Conservation (phyloP, 1,140 invertebrate genomes). For the Hydropsyche tenuis region DNA sequence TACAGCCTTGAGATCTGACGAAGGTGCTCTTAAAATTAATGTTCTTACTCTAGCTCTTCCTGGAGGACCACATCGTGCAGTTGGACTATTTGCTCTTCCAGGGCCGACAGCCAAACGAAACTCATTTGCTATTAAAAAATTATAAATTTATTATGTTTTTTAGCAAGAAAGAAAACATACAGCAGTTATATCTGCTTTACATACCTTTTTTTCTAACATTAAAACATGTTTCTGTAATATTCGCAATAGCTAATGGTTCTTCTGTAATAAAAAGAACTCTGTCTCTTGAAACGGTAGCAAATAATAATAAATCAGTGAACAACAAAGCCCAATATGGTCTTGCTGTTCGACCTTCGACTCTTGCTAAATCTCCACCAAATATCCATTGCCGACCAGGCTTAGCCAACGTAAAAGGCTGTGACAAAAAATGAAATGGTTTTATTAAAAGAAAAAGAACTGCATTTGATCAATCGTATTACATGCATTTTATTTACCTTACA, state of each 20-base stretch:
- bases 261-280: conserved; percentile 85
- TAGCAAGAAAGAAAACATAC: too few species aligned
- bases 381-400: conserved; percentile 85
- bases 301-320: conserved; percentile 82
- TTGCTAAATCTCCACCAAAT: conserved; percentile 81
- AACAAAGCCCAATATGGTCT: conserved; percentile 84
- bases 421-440: conserved; percentile 45
- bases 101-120: conserved; percentile 71
- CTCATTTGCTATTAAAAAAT: conserved; percentile 72
- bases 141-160: too few species aligned
- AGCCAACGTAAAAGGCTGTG: conserved; percentile 78
- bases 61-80: conserved; percentile 70
- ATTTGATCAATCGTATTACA: background rate
- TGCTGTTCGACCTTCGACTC: conserved; percentile 80
- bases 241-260: conserved; percentile 78
- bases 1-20: conserved; percentile 82
- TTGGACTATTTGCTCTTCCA: conserved; percentile 69
- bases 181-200: background rate
- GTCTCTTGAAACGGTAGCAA: conserved; percentile 84
- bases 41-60: conserved; percentile 70
- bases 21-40: conserved; percentile 77
- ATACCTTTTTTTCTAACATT: conserved; percentile 82
- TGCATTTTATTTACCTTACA: conserved; percentile 69
- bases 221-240: conserved; percentile 82
- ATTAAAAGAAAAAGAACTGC: too few species aligned